A percentile compares a stretch with the other conserved stretches of the same genome.
phyloP scores from a whole-genome alignment of 2,797 vertebrate species.

The Halcyon smyrnensis region DNA sequence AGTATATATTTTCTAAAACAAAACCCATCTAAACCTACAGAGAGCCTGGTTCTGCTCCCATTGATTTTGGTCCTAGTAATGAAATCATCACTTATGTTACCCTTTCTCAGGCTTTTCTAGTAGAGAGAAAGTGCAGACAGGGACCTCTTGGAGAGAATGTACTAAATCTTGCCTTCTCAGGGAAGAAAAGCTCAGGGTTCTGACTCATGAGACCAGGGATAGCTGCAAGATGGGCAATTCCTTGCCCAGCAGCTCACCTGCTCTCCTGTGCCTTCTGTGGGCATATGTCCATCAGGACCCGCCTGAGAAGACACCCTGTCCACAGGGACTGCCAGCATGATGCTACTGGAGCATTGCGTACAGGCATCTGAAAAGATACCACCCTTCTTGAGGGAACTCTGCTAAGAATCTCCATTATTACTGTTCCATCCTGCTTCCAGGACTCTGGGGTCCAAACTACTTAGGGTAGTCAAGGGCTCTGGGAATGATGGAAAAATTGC shows the following conservation, averaged over 20 bases:
- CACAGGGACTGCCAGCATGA: accelerated
- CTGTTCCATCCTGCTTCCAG: neutral
- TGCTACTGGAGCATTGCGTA: accelerated
- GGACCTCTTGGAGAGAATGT: neutral
- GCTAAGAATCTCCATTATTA: neutral
- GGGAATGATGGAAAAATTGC: neutral
- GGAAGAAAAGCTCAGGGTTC: neutral
- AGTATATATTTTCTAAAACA: neutral
- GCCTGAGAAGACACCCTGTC: neutral
- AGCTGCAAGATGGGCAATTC: neutral
- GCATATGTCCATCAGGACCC: accelerated
- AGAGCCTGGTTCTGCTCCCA: neutral
- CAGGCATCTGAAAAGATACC: neutral
- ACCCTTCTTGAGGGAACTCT: neutral
- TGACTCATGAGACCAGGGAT: neutral
- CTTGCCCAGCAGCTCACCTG: neutral
- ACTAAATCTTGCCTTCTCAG: neutral
- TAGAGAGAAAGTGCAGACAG: neutral
- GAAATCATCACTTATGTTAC: neutral
- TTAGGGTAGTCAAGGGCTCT: neutral
- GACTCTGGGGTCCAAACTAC: neutral
- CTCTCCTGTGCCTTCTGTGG: neutral
- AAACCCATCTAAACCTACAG: neutral
- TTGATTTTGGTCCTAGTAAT: neutral
- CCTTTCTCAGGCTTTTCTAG: neutral